Evolutionary conservation across 2,113 vertebrate species (phyloP).

Genomic region (Mormyrus lacerda): DNA sequence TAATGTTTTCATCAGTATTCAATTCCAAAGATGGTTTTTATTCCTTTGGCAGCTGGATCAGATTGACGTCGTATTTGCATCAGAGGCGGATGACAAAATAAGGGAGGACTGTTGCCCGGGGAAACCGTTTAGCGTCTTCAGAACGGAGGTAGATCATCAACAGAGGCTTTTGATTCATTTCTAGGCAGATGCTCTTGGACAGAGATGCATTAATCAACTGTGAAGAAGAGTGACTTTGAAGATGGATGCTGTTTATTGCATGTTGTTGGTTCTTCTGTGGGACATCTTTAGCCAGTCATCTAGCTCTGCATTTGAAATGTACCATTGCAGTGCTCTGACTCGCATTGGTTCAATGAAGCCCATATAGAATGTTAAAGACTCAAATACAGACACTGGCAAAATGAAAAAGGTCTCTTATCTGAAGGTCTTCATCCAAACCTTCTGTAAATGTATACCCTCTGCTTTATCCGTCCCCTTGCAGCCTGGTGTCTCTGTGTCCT

Average conservation of each 20-base stretch:
- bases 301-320: background rate
- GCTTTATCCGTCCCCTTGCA: slow-evolving; percentile 32
- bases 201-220: background rate
- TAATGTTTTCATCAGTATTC: background rate
- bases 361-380: background rate
- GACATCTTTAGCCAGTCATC: background rate
- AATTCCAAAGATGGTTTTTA: background rate
- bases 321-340: background rate
- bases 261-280: background rate
- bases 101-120: slow-evolving; percentile 95
- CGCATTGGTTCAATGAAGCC: background rate
- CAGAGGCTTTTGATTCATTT: background rate
- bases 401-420: background rate
- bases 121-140: slow-evolving; percentile 82
- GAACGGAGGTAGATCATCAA: slow-evolving; percentile 73
- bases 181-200: background rate
- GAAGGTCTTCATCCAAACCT: background rate
- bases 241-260: background rate
- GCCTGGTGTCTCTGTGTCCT: slow-evolving; percentile 73
- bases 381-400: background rate
- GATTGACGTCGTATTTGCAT: slow-evolving; percentile 85
- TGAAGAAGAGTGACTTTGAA: background rate
- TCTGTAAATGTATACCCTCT: background rate
- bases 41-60: slow-evolving; percentile 71
- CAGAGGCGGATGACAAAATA: slow-evolving; percentile 91